Conservation (phyloP, 2,888 invertebrate species). For the Brachyptera risi region DNA sequence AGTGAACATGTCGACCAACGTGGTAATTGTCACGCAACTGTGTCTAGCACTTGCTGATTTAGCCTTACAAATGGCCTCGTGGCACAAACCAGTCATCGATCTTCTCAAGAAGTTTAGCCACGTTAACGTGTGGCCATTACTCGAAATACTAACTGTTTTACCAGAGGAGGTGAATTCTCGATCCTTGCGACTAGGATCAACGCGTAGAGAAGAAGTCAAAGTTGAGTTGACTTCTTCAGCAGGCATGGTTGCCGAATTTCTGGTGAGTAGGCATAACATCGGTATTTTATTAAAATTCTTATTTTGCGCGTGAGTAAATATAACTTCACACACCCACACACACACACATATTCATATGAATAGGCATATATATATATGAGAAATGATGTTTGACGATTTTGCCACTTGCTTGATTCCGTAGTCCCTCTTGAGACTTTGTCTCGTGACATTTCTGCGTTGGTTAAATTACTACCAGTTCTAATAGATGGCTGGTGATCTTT, state of each 20-base stretch:
- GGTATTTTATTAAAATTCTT: too few relatives aligned
- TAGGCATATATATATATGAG: too few relatives aligned
- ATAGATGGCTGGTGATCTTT: too few relatives aligned
- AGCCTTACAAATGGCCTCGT: slow-evolving; percentile 87
- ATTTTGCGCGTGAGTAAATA: too few relatives aligned
- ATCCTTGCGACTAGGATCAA: slow-evolving; percentile 78
- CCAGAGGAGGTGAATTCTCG: slow-evolving; percentile 92
- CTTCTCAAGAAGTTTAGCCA: slow-evolving; percentile 71
- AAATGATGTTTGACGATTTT: too few relatives aligned
- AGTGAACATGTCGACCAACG: slow-evolving; percentile 72
- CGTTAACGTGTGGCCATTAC: slow-evolving; percentile 64
- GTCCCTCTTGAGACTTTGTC: too few relatives aligned
- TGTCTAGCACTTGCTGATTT: slow-evolving; percentile 91
- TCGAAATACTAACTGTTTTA: slow-evolving; percentile 89
- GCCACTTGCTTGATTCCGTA: too few relatives aligned
- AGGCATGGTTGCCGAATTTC: slow-evolving; percentile 29
- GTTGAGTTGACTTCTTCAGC: slow-evolving; percentile 57
- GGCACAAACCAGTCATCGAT: slow-evolving; percentile 85
- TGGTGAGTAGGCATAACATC: too few relatives aligned
- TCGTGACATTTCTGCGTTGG: too few relatives aligned
- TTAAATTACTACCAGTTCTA: too few relatives aligned
- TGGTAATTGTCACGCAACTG: slow-evolving; percentile 84
- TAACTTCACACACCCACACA: too few relatives aligned
- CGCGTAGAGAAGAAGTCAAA: slow-evolving; percentile 80
- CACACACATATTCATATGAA: neutral